Conservation (phyloP, 2,888 invertebrate species). For the Diarsia dahlii region DNA sequence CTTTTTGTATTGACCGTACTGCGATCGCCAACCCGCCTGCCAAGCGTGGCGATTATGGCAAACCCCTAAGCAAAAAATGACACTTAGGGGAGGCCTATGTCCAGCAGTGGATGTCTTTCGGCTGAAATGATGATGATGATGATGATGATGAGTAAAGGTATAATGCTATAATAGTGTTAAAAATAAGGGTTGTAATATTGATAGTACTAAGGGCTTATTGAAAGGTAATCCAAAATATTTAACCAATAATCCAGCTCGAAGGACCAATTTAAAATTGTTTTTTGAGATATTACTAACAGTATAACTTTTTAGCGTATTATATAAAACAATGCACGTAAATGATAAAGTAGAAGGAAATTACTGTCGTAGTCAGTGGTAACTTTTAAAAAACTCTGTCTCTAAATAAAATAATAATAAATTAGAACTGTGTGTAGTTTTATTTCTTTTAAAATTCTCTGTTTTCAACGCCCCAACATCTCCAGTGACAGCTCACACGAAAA, state of each 20-base stretch:
- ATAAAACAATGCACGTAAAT: neutral
- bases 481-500: slow-evolving; percentile 39
- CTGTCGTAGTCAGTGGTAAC: neutral
- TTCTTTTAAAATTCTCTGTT: neutral
- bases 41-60: too few relatives aligned
- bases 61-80: too few relatives aligned
- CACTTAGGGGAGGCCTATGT: too few relatives aligned
- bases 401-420: neutral
- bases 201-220: neutral
- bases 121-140: too few relatives aligned
- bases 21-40: too few relatives aligned
- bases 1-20: too few relatives aligned
- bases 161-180: neutral
- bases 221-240: neutral
- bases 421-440: neutral
- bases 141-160: too few relatives aligned
- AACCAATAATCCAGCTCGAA: too few relatives aligned
- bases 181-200: neutral
- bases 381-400: neutral
- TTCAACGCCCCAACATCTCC: slow-evolving; percentile 9
- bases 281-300: too few relatives aligned
- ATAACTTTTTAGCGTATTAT: neutral
- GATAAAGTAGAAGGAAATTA: neutral
- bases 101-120: too few relatives aligned
- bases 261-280: too few relatives aligned